These are phyloP conservation scores for Theodoxus fluviatilis DNA, from an alignment of 2,888 invertebrate genomes.

Conservation along the genomic window DNA sequence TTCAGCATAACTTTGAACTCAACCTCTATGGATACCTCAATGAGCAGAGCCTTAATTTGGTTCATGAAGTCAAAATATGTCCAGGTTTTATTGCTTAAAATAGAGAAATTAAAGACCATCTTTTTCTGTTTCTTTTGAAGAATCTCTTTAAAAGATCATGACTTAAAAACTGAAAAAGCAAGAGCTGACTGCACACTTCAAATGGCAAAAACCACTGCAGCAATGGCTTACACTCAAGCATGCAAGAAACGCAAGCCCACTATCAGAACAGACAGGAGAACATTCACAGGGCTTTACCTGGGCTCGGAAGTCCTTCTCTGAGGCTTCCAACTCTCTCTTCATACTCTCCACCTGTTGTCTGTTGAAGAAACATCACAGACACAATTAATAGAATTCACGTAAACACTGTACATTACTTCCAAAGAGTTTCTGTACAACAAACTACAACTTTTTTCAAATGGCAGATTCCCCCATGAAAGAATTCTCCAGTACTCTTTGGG, in stretches of 20 bases:
- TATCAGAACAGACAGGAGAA: constrained; percentile 10
- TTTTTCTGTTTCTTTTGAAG: background rate
- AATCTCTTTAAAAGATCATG: background rate
- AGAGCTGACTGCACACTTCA: background rate
- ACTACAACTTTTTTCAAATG: background rate
- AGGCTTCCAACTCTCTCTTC: constrained; percentile 85
- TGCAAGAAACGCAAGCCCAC: background rate
- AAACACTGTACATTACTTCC: background rate
- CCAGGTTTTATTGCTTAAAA: too few relatives aligned
- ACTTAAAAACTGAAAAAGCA: background rate
- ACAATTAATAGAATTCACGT: background rate
- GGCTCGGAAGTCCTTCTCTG: constrained; percentile 72
- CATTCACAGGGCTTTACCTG: constrained; percentile 68
- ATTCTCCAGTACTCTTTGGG: too few relatives aligned
- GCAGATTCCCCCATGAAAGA: too few relatives aligned
- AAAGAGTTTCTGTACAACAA: background rate
- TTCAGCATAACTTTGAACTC: too few relatives aligned
- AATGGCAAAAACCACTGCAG: background rate
- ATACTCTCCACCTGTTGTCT: constrained; percentile 72
- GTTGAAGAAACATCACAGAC: constrained; percentile 28
- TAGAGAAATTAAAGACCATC: too few relatives aligned
- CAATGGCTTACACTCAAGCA: background rate
- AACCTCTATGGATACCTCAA: too few relatives aligned
- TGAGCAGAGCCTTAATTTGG: too few relatives aligned
- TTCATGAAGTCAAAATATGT: too few relatives aligned